Percentiles rank a stretch among this genome's conserved stretches.
phyloP scores from a whole-genome alignment of 1,140 invertebrate species.

The Neodiprion fabricii region DNA sequence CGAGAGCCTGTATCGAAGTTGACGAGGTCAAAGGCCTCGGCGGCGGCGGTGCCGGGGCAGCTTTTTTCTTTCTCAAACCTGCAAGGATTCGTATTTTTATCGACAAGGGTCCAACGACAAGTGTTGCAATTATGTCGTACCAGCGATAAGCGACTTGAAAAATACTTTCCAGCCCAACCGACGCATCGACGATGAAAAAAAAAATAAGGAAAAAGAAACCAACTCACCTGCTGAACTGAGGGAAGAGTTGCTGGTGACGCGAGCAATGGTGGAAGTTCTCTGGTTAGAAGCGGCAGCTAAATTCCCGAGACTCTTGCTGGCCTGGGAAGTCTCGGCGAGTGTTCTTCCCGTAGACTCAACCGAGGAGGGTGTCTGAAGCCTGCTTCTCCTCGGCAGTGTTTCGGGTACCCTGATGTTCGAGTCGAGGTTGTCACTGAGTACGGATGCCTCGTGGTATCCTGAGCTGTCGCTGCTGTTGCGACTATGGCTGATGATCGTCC shows the following conservation, averaged over 20 bases:
- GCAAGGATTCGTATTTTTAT: background rate
- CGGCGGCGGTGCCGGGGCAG: slow-evolving; percentile 41
- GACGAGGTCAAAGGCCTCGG: slow-evolving; percentile 53
- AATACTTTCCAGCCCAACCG: slow-evolving; percentile 8
- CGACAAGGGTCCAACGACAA: background rate
- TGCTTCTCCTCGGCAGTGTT: slow-evolving; percentile 52
- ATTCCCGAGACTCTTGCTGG: slow-evolving; percentile 57
- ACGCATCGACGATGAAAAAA: slow-evolving; percentile 10
- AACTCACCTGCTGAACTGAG: slow-evolving; percentile 52
- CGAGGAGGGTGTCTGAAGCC: slow-evolving; percentile 30
- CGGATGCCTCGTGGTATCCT: slow-evolving; percentile 77
- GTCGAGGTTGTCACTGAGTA: slow-evolving; percentile 69
- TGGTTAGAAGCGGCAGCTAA: slow-evolving; percentile 37
- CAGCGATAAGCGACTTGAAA: background rate
- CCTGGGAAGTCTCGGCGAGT: slow-evolving; percentile 51
- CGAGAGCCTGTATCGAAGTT: slow-evolving; percentile 52
- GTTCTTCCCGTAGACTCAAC: slow-evolving; percentile 43
- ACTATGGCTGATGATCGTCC: slow-evolving; percentile 68
- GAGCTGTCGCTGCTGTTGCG: slow-evolving; percentile 79
- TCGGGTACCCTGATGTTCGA: slow-evolving; percentile 52
- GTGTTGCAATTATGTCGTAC: background rate
- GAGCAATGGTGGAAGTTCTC: slow-evolving; percentile 41
- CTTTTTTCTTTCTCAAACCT: slow-evolving; percentile 56
- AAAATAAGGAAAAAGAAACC: slow-evolving; percentile 9
- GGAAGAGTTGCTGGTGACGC: slow-evolving; percentile 54